Evolutionary conservation across 2,888 invertebrate species (phyloP).

Genomic region (Actias luna): DNA sequence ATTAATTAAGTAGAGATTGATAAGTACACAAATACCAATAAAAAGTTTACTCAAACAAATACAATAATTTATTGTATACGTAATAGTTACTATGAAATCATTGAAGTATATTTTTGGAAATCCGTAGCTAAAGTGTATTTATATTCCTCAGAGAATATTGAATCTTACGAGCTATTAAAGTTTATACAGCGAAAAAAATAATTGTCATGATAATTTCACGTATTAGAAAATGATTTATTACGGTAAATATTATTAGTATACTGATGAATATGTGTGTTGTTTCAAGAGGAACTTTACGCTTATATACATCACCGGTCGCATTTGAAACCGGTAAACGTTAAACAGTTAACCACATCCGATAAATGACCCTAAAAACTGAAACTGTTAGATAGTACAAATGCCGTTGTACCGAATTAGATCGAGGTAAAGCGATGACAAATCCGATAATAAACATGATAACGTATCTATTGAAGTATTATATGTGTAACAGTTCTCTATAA

Average conservation of each 20-base stretch:
- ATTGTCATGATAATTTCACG: not conserved
- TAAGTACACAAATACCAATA: not conserved
- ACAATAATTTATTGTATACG: not conserved
- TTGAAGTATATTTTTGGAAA: not conserved
- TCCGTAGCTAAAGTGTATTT: not conserved
- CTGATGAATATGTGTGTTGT: not conserved
- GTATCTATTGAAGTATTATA: slow-evolving; percentile 49
- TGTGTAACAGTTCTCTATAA: slow-evolving; percentile 40
- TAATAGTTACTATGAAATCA: not conserved
- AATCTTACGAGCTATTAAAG: not conserved
- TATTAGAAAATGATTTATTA: not conserved
- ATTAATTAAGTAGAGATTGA: not conserved
- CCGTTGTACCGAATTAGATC: slow-evolving; percentile 59
- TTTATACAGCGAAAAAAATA: not conserved
- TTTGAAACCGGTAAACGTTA: slow-evolving; percentile 27
- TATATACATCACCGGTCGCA: slow-evolving; percentile 1
- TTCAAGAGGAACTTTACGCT: not conserved
- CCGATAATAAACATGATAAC: slow-evolving; percentile 57
- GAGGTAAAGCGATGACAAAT: slow-evolving; percentile 63
- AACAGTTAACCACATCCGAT: slow-evolving; percentile 28
- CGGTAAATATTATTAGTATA: not conserved
- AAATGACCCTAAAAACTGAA: slow-evolving; percentile 38
- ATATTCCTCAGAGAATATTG: not conserved
- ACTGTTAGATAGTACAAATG: slow-evolving; percentile 36
- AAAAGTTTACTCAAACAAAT: not conserved